Percentiles rank a stretch among this genome's conserved stretches.
phyloP scores from a whole-genome alignment of 2,888 invertebrate genomes.

The Athetis lepigone region DNA sequence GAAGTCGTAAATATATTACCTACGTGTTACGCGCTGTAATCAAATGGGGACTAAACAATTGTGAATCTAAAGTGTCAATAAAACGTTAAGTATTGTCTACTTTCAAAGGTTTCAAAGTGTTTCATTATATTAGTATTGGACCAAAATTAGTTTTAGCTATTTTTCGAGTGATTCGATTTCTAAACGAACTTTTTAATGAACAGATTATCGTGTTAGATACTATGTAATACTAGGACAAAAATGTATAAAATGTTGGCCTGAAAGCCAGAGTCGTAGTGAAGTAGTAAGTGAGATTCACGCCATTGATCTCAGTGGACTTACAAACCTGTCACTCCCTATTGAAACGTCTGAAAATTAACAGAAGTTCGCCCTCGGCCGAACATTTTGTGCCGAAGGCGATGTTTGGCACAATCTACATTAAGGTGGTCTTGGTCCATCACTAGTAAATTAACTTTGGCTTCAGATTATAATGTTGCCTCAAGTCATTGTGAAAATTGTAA shows the following conservation, averaged over 20 bases:
- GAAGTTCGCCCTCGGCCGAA: conserved; percentile 5
- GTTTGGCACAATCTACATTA: conserved; percentile 12
- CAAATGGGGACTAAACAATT: neutral
- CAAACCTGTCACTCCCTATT: conserved; percentile 9
- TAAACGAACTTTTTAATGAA: too few relatives aligned
- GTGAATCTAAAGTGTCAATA: conserved; percentile 2
- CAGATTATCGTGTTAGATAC: neutral
- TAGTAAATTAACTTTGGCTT: conserved; percentile 18
- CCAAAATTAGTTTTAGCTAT: conserved; percentile 23
- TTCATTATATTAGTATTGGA: conserved; percentile 19
- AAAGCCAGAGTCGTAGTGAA: neutral
- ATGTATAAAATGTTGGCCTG: neutral
- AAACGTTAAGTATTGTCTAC: neutral
- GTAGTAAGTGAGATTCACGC: too few relatives aligned
- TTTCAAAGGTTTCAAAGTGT: conserved; percentile 16
- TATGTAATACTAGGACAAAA: neutral
- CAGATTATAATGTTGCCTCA: conserved; percentile 7
- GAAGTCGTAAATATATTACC: neutral
- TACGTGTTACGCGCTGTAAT: neutral
- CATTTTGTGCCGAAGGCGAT: neutral
- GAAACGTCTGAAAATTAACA: neutral
- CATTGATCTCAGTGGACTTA: conserved; percentile 6
- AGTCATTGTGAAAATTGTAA: conserved; percentile 39
- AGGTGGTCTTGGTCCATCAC: conserved; percentile 17
- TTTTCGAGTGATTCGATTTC: too few relatives aligned